Base-by-base conservation (phyloP, 2,888 invertebrate species). In the Thecocarcelia acutangulata region DNA sequence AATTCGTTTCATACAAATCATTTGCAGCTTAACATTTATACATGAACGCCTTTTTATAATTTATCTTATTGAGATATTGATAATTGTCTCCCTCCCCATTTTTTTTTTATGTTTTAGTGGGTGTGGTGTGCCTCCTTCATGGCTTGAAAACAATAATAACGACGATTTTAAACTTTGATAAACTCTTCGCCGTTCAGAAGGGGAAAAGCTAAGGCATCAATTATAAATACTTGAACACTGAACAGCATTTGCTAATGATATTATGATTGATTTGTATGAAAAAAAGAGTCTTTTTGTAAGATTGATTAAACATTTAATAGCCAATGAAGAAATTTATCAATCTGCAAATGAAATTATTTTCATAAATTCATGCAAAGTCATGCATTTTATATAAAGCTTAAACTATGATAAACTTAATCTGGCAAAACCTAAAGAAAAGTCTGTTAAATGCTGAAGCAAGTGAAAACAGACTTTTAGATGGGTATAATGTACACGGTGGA, bases 81-180 rank as follows among this genome's bases (percentile, higher is more conserved):
- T 61, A 72, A 50, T 33, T 40, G 19, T 46, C 33, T 19, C 15
- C 17, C 28, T 11, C 37, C 50, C 13, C 42, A 15, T 33, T 11
- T 40, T 33, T 52, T 50, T 46, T 21, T 64, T 66, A 85, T 85
- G 84, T 83, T 33, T 44, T 56, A 28, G 81, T 83, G 80, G 81
- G 85, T 84, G 85, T 83, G 84, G n/a, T n/a, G n/a, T n/a, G n/a
- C n/a, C 78, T 33, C 24, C 8, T 75, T 46, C 33, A 33, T 74
- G 66, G 48, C 69, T 80, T 61, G 11, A 56, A 72, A 74, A 44
- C 74, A 46, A 76, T 73, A 68, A 74, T 46, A 61, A 52, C 40
- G 21, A 56, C 9, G 33, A 33, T 33, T 33, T 33, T 33, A 33
- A 33, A 21, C 21, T 17, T 17, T 6, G 40, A 5, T 52, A 4